These are phyloP conservation scores for Cyclophora punctaria DNA, from an alignment of 2,888 invertebrate genomes.

Conservation along the genomic window DNA sequence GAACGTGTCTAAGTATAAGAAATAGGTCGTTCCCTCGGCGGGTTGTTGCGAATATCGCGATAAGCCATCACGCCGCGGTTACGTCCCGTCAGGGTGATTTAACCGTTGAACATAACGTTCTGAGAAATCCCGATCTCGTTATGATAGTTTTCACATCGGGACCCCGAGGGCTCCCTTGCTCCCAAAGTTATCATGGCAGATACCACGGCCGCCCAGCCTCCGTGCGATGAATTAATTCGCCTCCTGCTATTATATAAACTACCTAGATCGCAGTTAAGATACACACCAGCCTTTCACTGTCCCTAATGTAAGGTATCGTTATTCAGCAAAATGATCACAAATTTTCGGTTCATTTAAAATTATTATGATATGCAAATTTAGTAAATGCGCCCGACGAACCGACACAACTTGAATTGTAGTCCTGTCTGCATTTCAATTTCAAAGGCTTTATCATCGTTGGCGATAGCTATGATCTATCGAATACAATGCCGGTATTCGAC, in stretches of 20 bases:
- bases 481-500: slow-evolving; percentile 20
- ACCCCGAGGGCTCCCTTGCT: slow-evolving; percentile 28
- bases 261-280: slow-evolving; percentile 67
- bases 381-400: slow-evolving; percentile 12
- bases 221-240: slow-evolving; percentile 69
- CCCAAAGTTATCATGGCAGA: slow-evolving; percentile 55
- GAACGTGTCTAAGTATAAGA: too few relatives aligned
- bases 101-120: slow-evolving; percentile 48
- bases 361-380: slow-evolving; percentile 27
- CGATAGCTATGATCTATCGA: slow-evolving; percentile 19
- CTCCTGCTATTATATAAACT: slow-evolving; percentile 53
- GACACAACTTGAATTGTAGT: slow-evolving; percentile 16
- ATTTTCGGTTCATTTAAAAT: slow-evolving; percentile 45
- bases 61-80: slow-evolving; percentile 37
- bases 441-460: slow-evolving; percentile 11
- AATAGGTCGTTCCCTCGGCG: too few relatives aligned
- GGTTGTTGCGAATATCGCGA: slow-evolving; percentile 39
- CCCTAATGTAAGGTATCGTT: slow-evolving; percentile 35
- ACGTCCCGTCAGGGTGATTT: slow-evolving; percentile 30
- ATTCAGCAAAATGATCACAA: slow-evolving; percentile 37
- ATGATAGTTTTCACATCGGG: slow-evolving; percentile 57
- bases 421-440: slow-evolving; percentile 19
- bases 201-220: slow-evolving; percentile 38
- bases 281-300: slow-evolving; percentile 31
- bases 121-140: slow-evolving; percentile 61